Base-by-base conservation (phyloP, 2,113 vertebrate genomes). In the Tychaedon coryphoeus region DNA sequence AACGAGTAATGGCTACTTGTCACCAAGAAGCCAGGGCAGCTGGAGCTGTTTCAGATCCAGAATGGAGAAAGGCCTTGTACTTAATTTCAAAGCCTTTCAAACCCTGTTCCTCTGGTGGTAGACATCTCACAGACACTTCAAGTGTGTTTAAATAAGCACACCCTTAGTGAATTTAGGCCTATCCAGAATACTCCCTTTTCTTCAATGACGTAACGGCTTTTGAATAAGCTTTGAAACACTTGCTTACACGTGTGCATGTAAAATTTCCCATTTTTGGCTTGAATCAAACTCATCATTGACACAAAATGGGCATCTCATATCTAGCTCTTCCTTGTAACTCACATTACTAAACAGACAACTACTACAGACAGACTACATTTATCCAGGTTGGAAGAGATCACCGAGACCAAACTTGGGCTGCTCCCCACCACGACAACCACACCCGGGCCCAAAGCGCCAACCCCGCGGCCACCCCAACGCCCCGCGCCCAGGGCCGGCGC, bases 181-280 rank as follows among this genome's bases (percentile, higher is more conserved):
- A n/a, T 18, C 8, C 17, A 11, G 5, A 89, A 38, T 0, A 2
- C 16, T 15, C 14, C 1, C 10, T 7, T 34, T 50, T 5, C 23
- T 20, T 19, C 7, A 38, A 2, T 5, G 10, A 60, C 8, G 3
- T 5, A 38, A 14, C 6, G 9, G 1, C 1, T 64, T 51, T 25
- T 14, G 7, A 45, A 23, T 17, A 6, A 45, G 1, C 7, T 34
- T 53, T 31, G 50, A 42, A 10, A 25, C 2, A 5, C 20, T 42
- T 17, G 15, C 6, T 65, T 12, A 19, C 9, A 1, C 2, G 2
- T 0, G 3, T 1, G 10, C 9, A 7, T 7, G 2, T 5, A 0
- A 8, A 33, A 54, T 43, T 64, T 64, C 12, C 29, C 5, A 15
- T 61, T 72, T 88, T 47, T 72, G 24, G 17, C 72, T 64, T 72